Evolutionary conservation across 2,797 vertebrate species (phyloP).

Genomic region (Vireo griseus): DNA sequence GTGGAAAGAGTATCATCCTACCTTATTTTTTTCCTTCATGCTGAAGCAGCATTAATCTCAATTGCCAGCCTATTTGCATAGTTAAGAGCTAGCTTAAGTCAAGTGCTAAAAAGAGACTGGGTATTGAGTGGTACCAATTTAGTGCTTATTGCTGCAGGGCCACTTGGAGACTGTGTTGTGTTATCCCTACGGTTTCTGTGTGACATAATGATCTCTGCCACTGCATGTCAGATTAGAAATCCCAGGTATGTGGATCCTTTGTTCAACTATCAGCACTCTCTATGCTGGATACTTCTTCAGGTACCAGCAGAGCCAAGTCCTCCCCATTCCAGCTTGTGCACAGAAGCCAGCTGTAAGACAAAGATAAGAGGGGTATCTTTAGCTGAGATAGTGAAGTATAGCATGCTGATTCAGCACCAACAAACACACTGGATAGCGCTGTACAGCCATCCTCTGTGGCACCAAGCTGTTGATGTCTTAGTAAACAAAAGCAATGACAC

Average conservation of each 20-base stretch:
- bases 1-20: background rate
- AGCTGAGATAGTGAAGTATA: background rate
- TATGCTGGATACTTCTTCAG: constrained; percentile 63
- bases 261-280: constrained; percentile 51
- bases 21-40: background rate
- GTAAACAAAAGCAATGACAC: background rate
- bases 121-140: constrained; percentile 1
- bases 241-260: background rate
- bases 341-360: constrained; percentile 63
- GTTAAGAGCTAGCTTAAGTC: constrained; percentile 1
- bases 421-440: background rate
- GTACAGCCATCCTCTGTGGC: background rate
- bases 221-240: background rate
- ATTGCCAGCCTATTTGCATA: background rate
- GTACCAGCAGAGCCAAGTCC: constrained; percentile 55
- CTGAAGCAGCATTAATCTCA: background rate
- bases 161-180: background rate
- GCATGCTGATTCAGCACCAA: background rate
- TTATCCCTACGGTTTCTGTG: background rate
- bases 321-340: constrained; percentile 58
- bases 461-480: background rate
- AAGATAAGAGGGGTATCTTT: background rate
- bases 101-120: background rate
- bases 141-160: constrained; percentile 5
- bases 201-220: background rate